Conservation (phyloP, 2,113 vertebrate species). For the Tyrannus savana region DNA sequence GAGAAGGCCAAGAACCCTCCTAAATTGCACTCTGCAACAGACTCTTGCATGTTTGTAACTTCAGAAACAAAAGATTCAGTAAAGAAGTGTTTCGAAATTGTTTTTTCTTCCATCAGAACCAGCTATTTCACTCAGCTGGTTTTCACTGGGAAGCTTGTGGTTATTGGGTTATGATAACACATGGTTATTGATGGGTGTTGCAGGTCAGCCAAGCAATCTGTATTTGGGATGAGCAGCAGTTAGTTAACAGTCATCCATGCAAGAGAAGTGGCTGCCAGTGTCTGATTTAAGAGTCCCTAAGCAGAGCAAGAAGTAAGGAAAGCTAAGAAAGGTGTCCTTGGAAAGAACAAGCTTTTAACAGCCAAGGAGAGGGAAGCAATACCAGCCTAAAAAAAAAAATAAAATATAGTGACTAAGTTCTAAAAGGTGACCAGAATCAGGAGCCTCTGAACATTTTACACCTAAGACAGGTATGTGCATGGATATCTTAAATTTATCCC, state of each 20-base stretch:
- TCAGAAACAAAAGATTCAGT: background rate
- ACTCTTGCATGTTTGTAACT: background rate
- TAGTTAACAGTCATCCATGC: background rate
- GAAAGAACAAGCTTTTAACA: background rate
- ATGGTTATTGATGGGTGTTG: background rate
- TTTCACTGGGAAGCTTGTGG: background rate
- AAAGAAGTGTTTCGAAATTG: background rate
- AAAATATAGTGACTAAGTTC: background rate
- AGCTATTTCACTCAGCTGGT: background rate
- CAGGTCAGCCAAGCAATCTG: background rate
- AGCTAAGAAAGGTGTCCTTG: background rate
- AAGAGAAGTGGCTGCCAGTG: background rate
- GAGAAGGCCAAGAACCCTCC: background rate
- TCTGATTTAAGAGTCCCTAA: background rate
- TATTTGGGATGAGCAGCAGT: background rate
- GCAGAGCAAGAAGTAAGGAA: background rate
- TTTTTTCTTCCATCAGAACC: background rate
- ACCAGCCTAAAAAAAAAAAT: background rate
- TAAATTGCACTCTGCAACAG: background rate
- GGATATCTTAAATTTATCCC: background rate
- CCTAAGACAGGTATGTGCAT: background rate
- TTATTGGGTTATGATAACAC: accelerated
- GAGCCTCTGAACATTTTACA: background rate
- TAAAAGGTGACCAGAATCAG: background rate
- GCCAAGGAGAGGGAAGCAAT: background rate